These are phyloP conservation scores for Plectrocnemia conspersa DNA, from an alignment of 1,140 invertebrate species.

Conservation along the genomic window DNA sequence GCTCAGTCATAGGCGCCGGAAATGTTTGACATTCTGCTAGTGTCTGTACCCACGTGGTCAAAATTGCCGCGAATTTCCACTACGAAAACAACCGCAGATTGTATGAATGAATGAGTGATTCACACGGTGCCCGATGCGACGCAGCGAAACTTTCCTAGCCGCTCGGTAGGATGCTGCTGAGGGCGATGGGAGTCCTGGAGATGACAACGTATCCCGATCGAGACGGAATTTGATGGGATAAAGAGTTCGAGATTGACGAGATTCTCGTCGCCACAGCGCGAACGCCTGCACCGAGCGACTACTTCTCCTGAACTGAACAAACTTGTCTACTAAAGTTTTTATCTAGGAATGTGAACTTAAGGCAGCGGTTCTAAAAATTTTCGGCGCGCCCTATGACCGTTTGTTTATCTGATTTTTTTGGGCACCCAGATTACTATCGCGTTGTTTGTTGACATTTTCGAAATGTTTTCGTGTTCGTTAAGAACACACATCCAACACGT, in stretches of 20 bases:
- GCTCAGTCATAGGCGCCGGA: conserved; percentile 26
- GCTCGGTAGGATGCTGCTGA: background rate
- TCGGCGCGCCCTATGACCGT: conserved; percentile 10
- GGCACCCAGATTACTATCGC: too few relatives aligned
- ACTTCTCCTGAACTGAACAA: conserved; percentile 33
- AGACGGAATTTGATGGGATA: too few relatives aligned
- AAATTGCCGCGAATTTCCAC: conserved; percentile 18
- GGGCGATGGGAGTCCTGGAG: too few relatives aligned
- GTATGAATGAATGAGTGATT: conserved; percentile 15
- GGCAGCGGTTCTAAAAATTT: conserved; percentile 21
- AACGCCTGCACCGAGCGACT: conserved; percentile 22
- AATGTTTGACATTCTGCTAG: conserved; percentile 32
- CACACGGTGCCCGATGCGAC: background rate
- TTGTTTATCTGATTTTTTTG: too few relatives aligned
- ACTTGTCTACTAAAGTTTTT: conserved; percentile 35
- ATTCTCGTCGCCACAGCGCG: too few relatives aligned
- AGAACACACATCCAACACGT: too few relatives aligned
- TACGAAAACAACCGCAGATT: conserved; percentile 8
- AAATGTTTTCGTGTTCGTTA: too few relatives aligned
- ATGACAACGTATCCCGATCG: too few relatives aligned
- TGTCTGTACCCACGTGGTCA: conserved; percentile 26
- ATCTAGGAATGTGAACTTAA: conserved; percentile 35
- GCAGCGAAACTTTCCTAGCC: background rate
- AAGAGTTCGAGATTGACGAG: too few relatives aligned
- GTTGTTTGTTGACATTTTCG: too few relatives aligned